Evolutionary conservation across 2,113 vertebrate species (phyloP).

Genomic region (Corythoichthys haematopterus): DNA sequence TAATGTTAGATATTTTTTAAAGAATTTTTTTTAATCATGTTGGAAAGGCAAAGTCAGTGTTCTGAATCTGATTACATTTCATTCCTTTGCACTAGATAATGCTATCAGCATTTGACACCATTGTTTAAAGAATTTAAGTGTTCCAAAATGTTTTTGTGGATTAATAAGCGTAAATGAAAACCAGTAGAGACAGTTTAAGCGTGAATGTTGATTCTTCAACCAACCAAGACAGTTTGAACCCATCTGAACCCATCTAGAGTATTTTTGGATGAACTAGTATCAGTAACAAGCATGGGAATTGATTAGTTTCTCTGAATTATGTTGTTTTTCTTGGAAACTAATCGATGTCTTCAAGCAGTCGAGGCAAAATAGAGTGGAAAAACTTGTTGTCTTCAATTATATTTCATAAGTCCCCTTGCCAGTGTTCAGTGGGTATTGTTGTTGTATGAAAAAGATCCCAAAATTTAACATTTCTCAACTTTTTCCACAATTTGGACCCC

Average conservation of each 20-base stretch:
- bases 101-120: too few relatives aligned
- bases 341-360: neutral
- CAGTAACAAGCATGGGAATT: neutral
- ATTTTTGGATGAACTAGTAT: neutral
- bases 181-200: too few relatives aligned
- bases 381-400: neutral
- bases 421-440: neutral
- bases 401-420: neutral
- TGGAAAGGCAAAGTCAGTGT: too few relatives aligned
- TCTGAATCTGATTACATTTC: too few relatives aligned
- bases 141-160: too few relatives aligned
- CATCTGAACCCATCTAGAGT: neutral
- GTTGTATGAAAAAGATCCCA: neutral
- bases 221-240: neutral
- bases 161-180: too few relatives aligned
- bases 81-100: too few relatives aligned
- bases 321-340: neutral
- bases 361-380: neutral
- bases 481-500: too few relatives aligned
- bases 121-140: too few relatives aligned
- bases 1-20: too few relatives aligned
- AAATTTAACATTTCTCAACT: neutral
- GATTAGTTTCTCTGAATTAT: neutral
- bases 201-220: neutral
- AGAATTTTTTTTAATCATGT: too few relatives aligned